Conservation (phyloP, 2,888 invertebrate genomes). For the Dioctria rufipes region DNA sequence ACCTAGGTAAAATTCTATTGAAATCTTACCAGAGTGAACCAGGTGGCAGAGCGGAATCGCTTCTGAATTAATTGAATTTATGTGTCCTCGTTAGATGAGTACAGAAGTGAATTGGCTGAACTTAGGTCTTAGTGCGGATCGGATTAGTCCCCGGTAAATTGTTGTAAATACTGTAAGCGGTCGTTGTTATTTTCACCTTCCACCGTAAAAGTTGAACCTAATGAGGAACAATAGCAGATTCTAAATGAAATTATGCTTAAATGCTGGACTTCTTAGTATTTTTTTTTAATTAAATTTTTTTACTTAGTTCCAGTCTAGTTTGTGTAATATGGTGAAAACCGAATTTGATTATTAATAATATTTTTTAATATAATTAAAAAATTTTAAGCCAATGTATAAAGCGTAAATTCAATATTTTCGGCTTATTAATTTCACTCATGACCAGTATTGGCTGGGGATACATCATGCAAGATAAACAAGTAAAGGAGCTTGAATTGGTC, state of each 20-base stretch:
- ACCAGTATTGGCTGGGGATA: too few species aligned
- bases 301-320: too few species aligned
- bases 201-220: neutral
- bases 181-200: constrained; percentile 9
- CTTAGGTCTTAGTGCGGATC: neutral
- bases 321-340: too few species aligned
- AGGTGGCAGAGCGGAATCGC: constrained; percentile 34
- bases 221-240: constrained; percentile 13
- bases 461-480: too few species aligned
- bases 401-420: too few species aligned
- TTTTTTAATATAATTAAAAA: too few species aligned
- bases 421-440: too few species aligned
- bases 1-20: constrained; percentile 26
- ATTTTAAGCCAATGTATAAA: too few species aligned
- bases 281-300: too few species aligned
- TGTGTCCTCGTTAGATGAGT: constrained; percentile 32
- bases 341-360: too few species aligned
- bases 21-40: constrained; percentile 15
- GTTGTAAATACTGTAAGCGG: constrained; percentile 23
- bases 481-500: too few species aligned
- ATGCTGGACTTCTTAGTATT: neutral
- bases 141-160: constrained; percentile 27
- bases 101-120: constrained; percentile 40
- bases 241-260: constrained; percentile 7
- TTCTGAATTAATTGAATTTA: constrained; percentile 51